A percentile compares a stretch with the other conserved stretches of the same genome.
phyloP scores from a whole-genome alignment of 2,888 invertebrate genomes.

The Drosophila mimetica region DNA sequence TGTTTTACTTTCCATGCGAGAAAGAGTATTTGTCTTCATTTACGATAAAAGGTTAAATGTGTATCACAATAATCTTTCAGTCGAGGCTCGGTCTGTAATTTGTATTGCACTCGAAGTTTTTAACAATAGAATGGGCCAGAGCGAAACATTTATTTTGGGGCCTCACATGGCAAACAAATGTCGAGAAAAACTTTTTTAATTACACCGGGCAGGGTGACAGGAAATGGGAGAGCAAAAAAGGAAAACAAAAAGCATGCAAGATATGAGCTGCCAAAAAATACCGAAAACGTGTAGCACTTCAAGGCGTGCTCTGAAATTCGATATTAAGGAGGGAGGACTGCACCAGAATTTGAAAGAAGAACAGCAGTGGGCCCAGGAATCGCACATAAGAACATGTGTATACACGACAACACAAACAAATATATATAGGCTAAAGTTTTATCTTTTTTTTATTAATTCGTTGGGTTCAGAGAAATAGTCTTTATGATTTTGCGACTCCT shows the following conservation, averaged over 20 bases:
- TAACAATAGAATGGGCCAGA: background rate
- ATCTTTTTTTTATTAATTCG: background rate
- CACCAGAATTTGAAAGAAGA: background rate
- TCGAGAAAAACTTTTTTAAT: constrained; percentile 46
- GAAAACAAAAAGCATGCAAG: constrained; percentile 26
- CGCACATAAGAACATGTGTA: background rate
- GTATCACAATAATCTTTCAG: constrained; percentile 6
- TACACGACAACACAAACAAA: background rate
- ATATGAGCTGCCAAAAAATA: constrained; percentile 29
- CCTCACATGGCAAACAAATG: constrained; percentile 39
- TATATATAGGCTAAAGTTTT: background rate
- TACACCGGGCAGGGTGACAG: constrained; percentile 29
- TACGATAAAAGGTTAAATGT: constrained; percentile 1
- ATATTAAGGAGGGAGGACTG: constrained; percentile 14
- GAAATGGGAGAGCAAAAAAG: constrained; percentile 5
- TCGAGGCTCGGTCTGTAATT: constrained; percentile 2
- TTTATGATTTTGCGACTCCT: too few relatives aligned
- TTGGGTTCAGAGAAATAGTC: too few relatives aligned
- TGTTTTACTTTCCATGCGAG: background rate
- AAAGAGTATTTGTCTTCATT: background rate
- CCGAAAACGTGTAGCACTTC: constrained; percentile 30
- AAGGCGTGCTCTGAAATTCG: constrained; percentile 39
- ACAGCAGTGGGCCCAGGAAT: background rate
- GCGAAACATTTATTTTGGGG: constrained; percentile 5
- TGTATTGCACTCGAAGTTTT: constrained; percentile 18